Evolutionary conservation across 1,140 invertebrate species (phyloP).

Genomic region (Leptopilina boulardi): DNA sequence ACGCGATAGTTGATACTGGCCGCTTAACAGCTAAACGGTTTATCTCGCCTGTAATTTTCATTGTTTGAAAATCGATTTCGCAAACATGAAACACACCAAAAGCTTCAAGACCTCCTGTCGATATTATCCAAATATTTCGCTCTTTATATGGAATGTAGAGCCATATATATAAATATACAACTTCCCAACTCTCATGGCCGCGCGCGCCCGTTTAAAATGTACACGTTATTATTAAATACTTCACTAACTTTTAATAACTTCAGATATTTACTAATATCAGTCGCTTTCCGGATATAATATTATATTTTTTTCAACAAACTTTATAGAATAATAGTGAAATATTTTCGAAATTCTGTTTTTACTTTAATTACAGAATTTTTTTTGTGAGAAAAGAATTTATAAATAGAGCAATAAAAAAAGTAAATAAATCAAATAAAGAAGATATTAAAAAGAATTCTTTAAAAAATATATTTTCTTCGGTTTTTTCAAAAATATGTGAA

Average conservation of each 20-base stretch:
- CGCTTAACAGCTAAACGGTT: slow-evolving; percentile 23
- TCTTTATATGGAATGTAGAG: not conserved
- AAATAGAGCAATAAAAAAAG: no score
- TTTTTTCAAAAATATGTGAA: not conserved
- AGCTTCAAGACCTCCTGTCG: not conserved
- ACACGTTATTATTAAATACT: slow-evolving; percentile 4
- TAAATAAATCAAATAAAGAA: no score
- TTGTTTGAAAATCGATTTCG: slow-evolving; percentile 21
- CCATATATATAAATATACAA: not conserved
- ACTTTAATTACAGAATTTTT: no score
- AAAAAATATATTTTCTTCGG: no score
- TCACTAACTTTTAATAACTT: slow-evolving; percentile 1
- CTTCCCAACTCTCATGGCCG: not conserved
- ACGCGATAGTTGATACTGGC: slow-evolving; percentile 18
- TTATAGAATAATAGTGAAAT: not conserved
- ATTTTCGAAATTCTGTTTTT: not conserved
- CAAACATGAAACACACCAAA: not conserved
- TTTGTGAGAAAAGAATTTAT: no score
- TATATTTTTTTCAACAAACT: not conserved
- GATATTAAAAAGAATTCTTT: no score
- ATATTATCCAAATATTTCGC: slow-evolving; percentile 14
- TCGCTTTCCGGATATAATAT: not conserved
- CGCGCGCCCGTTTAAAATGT: not conserved
- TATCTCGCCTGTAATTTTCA: slow-evolving; percentile 8
- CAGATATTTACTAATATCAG: not conserved